Conservation (phyloP, 2,888 invertebrate species). For the Diabrotica balteata region DNA sequence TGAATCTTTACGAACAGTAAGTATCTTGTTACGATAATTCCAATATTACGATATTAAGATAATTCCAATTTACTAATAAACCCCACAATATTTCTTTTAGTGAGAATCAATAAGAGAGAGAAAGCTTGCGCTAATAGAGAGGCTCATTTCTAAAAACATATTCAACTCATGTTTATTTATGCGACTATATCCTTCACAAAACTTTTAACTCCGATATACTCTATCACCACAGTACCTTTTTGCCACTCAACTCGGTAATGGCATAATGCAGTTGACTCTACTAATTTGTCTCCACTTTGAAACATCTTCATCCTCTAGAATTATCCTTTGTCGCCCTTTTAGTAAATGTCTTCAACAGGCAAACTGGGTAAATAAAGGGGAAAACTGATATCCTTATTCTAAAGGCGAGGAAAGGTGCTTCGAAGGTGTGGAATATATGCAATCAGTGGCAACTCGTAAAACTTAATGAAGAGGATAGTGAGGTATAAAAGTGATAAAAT, state of each 20-base stretch:
- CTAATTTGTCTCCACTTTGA: slow-evolving; percentile 26
- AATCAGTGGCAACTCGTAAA: slow-evolving; percentile 29
- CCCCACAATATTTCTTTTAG: no score
- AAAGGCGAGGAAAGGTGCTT: slow-evolving; percentile 10
- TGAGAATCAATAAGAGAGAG: no score
- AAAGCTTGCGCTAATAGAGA: no score
- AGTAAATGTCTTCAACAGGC: slow-evolving; percentile 44
- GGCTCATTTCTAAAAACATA: background rate
- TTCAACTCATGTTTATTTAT: slow-evolving; percentile 1
- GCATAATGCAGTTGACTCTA: slow-evolving; percentile 30
- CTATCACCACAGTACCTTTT: slow-evolving; percentile 9
- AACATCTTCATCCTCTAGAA: slow-evolving; percentile 31
- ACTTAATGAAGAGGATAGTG: slow-evolving; percentile 19
- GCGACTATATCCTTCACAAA: background rate
- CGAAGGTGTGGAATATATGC: slow-evolving; percentile 19
- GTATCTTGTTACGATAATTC: no score
- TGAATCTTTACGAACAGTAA: no score
- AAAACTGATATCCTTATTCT: slow-evolving; percentile 30
- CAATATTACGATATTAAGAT: no score
- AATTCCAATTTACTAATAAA: no score
- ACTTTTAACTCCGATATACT: slow-evolving; percentile 13
- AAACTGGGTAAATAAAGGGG: slow-evolving; percentile 51
- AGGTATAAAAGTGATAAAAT: slow-evolving; percentile 19
- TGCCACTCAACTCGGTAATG: slow-evolving; percentile 4
- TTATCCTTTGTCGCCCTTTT: slow-evolving; percentile 39